These are phyloP conservation scores for Cassiopea xamachana DNA, from an alignment of 30 jellyfish, hydroid and myxozoan genomes.

Conservation along the genomic window DNA sequence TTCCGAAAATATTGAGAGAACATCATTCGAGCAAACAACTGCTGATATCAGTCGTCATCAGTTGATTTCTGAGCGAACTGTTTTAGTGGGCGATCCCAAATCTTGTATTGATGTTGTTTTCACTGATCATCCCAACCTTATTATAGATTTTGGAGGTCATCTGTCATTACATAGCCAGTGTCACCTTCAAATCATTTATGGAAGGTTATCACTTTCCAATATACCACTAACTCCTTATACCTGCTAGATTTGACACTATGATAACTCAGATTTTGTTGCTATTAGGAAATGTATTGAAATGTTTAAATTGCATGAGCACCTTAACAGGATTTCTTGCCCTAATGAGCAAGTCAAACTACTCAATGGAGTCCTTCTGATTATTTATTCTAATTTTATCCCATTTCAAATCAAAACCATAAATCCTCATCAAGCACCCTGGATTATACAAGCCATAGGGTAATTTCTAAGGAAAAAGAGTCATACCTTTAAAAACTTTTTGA, in stretches of 20 bases:
- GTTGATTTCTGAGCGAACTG: conserved; percentile 47
- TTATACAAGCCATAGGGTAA: conserved; percentile 30
- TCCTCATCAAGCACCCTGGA: conserved; percentile 69
- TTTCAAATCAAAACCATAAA: conserved; percentile 44
- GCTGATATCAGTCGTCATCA: conserved; percentile 51
- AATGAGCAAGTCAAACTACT: conserved; percentile 21
- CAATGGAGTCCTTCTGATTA: conserved; percentile 60
- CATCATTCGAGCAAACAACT: conserved; percentile 38
- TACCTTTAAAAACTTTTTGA: too few relatives aligned
- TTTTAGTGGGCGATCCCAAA: conserved; percentile 7
- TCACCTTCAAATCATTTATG: conserved; percentile 59
- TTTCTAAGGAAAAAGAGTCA: too few relatives aligned
- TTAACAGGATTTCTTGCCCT: too few relatives aligned
- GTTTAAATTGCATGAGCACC: too few relatives aligned
- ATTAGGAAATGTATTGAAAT: conserved; percentile 57
- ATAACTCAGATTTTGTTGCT: conserved; percentile 37
- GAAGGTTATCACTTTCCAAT: conserved; percentile 41
- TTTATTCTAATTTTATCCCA: conserved; percentile 50
- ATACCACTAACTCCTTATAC: conserved; percentile 33
- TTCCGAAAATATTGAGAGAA: conserved; percentile 44
- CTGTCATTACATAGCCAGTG: conserved; percentile 58
- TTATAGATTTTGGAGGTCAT: conserved; percentile 50
- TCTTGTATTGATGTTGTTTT: too few relatives aligned
- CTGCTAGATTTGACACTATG: conserved; percentile 52
- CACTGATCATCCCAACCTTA: too few relatives aligned